A percentile compares a stretch with the other conserved stretches of the same genome.
Evolutionary conservation across 2,797 vertebrate genomes (phyloP).

Genomic region (Ptychobarbus kaznakovi): DNA sequence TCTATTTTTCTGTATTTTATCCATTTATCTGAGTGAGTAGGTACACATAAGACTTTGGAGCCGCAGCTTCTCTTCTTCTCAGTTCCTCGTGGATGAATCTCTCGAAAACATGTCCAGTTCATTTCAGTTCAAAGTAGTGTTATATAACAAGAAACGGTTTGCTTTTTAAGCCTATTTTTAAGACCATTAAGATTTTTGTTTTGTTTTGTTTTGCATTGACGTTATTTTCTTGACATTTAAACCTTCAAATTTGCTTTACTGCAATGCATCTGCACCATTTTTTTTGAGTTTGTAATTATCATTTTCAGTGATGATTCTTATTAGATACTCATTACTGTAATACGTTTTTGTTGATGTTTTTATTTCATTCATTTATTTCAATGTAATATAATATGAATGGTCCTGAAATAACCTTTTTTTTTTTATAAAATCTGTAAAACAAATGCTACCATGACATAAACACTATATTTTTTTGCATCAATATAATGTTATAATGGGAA

Average conservation of each 20-base stretch:
- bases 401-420: no score
- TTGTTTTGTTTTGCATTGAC: slow-evolving; percentile 3
- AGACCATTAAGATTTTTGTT: neutral
- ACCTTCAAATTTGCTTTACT: neutral
- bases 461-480: neutral
- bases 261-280: neutral
- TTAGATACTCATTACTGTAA: neutral
- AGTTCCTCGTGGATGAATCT: neutral
- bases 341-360: neutral
- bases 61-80: neutral
- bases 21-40: slow-evolving; percentile 32
- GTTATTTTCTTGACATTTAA: slow-evolving; percentile 3
- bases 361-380: neutral
- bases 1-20: slow-evolving; percentile 46
- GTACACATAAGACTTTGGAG: slow-evolving; percentile 3
- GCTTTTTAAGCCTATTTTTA: neutral
- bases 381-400: no score
- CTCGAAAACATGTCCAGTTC: neutral
- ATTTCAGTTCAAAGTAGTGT: neutral
- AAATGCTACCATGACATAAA: neutral
- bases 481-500: neutral
- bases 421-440: neutral
- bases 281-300: neutral
- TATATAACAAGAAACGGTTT: neutral
- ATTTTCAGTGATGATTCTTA: slow-evolving; percentile 5